Conservation (phyloP, 2,888 invertebrate species). For the Orgyia antiqua region DNA sequence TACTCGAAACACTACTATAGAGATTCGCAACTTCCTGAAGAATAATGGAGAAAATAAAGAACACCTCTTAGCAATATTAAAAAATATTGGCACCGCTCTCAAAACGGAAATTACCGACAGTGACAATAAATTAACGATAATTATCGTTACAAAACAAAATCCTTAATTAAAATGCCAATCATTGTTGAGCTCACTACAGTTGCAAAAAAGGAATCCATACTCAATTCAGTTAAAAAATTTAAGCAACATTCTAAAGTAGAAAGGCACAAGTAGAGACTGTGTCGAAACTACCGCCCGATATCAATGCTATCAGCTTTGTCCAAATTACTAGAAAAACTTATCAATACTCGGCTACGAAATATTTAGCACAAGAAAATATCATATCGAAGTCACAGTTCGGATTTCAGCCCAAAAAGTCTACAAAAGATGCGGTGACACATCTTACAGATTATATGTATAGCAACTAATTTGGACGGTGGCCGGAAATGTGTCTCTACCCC, state of each 20-base stretch:
- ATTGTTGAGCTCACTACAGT: background rate
- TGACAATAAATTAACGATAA: background rate
- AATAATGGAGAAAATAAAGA: background rate
- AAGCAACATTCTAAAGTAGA: background rate
- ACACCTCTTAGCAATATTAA: background rate
- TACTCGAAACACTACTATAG: background rate
- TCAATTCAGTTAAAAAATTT: background rate
- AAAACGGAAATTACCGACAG: background rate
- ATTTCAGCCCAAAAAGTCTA: too few relatives aligned
- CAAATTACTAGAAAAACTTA: too few relatives aligned
- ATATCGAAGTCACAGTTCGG: too few relatives aligned
- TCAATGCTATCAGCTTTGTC: too few relatives aligned
- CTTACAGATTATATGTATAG: too few relatives aligned
- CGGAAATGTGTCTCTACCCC: too few relatives aligned
- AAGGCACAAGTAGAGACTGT: too few relatives aligned
- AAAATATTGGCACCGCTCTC: background rate
- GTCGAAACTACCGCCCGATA: too few relatives aligned
- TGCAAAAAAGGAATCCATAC: background rate
- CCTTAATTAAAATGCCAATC: background rate
- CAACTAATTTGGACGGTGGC: too few relatives aligned
- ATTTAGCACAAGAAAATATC: too few relatives aligned
- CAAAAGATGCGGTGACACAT: too few relatives aligned
- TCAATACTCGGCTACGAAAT: too few relatives aligned
- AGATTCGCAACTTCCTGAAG: background rate
- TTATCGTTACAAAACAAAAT: background rate